Conservation (phyloP, 2,888 invertebrate species). For the Papilio protenor region DNA sequence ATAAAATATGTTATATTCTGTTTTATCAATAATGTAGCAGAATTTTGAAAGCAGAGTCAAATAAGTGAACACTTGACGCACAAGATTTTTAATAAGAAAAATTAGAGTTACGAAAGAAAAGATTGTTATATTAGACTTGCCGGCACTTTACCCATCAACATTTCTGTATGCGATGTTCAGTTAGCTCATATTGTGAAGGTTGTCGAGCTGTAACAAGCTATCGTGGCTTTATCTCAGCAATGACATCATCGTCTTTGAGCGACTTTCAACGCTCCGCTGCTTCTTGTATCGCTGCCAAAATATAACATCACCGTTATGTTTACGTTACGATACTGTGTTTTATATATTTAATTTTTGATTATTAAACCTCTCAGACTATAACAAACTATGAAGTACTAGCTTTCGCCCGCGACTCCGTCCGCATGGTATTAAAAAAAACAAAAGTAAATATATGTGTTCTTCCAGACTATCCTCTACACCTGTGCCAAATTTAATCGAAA, state of each 20-base stretch:
- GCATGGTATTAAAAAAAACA: too few species aligned
- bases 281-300: conserved; percentile 47
- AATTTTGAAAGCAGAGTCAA: not conserved
- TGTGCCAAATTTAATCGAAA: too few species aligned
- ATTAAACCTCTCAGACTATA: too few species aligned
- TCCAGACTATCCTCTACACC: too few species aligned
- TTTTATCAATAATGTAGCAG: not conserved
- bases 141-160: too few species aligned
- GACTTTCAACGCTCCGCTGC: conserved; percentile 56
- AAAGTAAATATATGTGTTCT: too few species aligned
- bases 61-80: not conserved
- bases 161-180: not conserved
- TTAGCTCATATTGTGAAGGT: conserved; percentile 20
- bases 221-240: conserved; percentile 42
- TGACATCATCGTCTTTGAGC: conserved; percentile 64
- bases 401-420: too few species aligned
- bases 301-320: conserved; percentile 35
- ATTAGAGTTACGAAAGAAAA: too few species aligned
- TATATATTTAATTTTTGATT: not conserved
- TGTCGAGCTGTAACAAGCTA: conserved; percentile 36
- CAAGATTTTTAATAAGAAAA: not conserved
- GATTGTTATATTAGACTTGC: too few species aligned
- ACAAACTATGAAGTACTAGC: too few species aligned
- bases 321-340: not conserved
- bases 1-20: not conserved